phyloP scores from a whole-genome alignment of 2,113 vertebrate genomes.

The Lophotis ruficrista region DNA sequence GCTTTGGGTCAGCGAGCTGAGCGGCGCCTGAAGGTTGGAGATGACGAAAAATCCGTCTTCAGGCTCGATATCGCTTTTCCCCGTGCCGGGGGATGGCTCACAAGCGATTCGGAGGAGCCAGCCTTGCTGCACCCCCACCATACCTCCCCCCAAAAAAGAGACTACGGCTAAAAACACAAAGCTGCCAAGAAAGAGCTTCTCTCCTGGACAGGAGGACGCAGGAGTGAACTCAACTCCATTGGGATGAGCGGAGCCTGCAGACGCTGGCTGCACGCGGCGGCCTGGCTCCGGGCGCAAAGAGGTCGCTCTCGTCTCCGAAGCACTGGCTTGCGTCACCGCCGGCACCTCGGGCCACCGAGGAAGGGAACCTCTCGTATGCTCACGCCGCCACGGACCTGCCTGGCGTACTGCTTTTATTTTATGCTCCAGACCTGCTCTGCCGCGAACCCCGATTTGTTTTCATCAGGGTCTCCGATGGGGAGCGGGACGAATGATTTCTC shows the following conservation, averaged over 20 bases:
- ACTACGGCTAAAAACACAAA: background rate
- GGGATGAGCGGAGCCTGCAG: background rate
- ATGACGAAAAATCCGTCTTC: fast-evolving
- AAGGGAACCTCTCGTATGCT: background rate
- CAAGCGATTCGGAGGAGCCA: background rate
- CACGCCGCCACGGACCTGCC: too few relatives aligned
- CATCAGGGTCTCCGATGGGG: background rate
- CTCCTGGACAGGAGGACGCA: background rate
- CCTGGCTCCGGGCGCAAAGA: fast-evolving
- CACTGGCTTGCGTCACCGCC: background rate
- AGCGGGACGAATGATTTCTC: background rate
- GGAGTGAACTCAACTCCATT: background rate
- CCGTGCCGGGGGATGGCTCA: background rate
- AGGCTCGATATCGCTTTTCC: background rate
- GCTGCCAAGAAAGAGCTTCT: background rate
- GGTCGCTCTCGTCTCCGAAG: background rate
- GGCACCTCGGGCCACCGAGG: background rate
- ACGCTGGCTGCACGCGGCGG: fast-evolving
- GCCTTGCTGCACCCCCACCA: background rate
- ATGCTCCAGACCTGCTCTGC: background rate
- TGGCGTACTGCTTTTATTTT: too few relatives aligned
- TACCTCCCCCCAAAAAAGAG: background rate
- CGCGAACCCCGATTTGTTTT: background rate
- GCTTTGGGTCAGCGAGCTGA: background rate
- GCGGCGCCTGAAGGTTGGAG: background rate